These are phyloP conservation scores for Calyptommatus sinebrachiatus DNA, from an alignment of 2,113 vertebrate species.

Conservation along the genomic window DNA sequence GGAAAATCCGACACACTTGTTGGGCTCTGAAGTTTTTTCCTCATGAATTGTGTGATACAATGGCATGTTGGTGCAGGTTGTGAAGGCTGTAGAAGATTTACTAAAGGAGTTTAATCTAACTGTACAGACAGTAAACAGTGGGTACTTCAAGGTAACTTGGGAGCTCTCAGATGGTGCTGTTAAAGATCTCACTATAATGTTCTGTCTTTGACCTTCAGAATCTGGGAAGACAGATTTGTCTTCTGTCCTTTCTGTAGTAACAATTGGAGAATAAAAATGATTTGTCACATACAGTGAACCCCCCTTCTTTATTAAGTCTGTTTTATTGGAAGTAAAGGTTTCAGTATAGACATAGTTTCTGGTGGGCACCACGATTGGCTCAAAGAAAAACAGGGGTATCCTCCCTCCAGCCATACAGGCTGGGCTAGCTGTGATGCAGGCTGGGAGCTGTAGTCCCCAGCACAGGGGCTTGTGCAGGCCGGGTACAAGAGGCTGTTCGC, in stretches of 20 bases:
- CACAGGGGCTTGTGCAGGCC: too few relatives aligned
- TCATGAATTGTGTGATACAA: not conserved
- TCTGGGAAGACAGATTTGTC: not conserved
- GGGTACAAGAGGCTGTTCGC: too few relatives aligned
- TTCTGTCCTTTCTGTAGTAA: not conserved
- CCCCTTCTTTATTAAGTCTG: too few relatives aligned
- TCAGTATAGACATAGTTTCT: too few relatives aligned
- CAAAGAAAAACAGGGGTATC: too few relatives aligned
- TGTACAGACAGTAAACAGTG: not conserved
- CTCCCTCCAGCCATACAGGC: too few relatives aligned
- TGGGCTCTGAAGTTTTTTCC: not conserved
- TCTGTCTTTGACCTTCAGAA: conserved; percentile 14
- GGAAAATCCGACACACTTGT: not conserved
- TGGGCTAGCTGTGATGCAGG: too few relatives aligned
- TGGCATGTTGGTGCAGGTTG: not conserved
- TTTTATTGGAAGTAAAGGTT: too few relatives aligned
- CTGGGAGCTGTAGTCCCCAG: too few relatives aligned
- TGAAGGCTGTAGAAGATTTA: not conserved
- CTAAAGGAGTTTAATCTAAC: not conserved
- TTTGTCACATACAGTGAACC: not conserved
- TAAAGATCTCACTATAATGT: not conserved
- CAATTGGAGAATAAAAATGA: not conserved
- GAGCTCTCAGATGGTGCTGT: too few relatives aligned
- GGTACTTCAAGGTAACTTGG: not conserved
- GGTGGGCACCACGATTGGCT: too few relatives aligned